Evolutionary conservation across 2,888 invertebrate species (phyloP).

Genomic region (Tridacna crocea): DNA sequence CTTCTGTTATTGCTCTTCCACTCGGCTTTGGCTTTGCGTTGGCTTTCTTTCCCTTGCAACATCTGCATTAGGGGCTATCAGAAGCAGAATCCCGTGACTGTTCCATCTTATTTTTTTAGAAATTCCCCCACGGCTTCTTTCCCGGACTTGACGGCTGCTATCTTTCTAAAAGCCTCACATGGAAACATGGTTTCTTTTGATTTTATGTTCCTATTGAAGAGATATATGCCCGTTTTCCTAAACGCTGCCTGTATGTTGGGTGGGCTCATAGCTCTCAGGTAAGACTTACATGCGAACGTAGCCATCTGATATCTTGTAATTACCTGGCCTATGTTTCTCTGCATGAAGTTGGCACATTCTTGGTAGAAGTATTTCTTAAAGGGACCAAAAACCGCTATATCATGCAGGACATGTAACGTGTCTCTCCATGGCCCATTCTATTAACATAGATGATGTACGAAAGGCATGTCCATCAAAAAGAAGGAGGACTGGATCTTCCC

Average conservation of each 20-base stretch:
- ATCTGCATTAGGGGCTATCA: not conserved
- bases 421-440: slow-evolving; percentile 32
- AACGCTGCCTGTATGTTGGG: slow-evolving; percentile 45
- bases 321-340: slow-evolving; percentile 76
- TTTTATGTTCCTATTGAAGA: not conserved
- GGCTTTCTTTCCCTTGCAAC: not conserved
- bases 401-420: slow-evolving; percentile 33
- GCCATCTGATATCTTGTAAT: slow-evolving; percentile 62
- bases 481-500: slow-evolving; percentile 17
- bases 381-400: slow-evolving; percentile 37
- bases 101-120: not conserved
- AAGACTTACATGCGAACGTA: slow-evolving; percentile 45
- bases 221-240: slow-evolving; percentile 42
- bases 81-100: not conserved
- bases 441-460: not conserved
- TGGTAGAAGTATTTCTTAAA: slow-evolving; percentile 34
- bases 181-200: slow-evolving; percentile 2
- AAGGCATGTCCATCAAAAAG: slow-evolving; percentile 41
- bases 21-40: not conserved
- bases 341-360: slow-evolving; percentile 31
- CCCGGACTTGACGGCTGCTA: slow-evolving; percentile 11
- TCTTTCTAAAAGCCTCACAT: slow-evolving; percentile 25
- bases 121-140: slow-evolving; percentile 11
- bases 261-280: slow-evolving; percentile 32
- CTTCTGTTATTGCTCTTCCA: slow-evolving; percentile 24